Evolutionary conservation across 2,797 vertebrate species (phyloP).

Genomic region (Pseudocheirus occidentalis): DNA sequence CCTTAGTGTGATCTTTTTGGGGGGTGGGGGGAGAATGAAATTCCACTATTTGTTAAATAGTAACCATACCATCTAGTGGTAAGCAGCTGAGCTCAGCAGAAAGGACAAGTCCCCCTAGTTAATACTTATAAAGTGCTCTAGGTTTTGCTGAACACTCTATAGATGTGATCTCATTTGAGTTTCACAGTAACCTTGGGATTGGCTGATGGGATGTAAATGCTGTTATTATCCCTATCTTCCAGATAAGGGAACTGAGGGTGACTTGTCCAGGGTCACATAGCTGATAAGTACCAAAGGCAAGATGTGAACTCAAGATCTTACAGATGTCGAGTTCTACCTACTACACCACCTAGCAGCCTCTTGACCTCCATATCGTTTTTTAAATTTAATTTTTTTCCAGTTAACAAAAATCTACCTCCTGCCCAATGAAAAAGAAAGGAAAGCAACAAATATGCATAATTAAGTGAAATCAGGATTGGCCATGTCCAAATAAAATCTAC

Average conservation of each 20-base stretch:
- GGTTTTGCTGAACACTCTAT: not conserved
- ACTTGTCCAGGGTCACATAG: not conserved
- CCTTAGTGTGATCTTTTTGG: not conserved
- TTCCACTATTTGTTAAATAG: constrained; percentile 23
- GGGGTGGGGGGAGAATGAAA: not conserved
- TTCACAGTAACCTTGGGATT: not conserved
- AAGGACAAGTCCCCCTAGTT: not conserved
- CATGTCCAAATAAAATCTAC: not conserved
- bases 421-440: not conserved
- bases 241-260: constrained; percentile 8
- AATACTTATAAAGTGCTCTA: not conserved
- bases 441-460: not conserved
- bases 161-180: constrained; percentile 18
- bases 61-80: constrained; percentile 79
- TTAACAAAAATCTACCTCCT: not conserved
- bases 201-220: not conserved
- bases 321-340: not conserved
- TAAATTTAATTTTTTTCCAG: not conserved
- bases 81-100: not conserved
- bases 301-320: not conserved
- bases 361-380: not conserved
- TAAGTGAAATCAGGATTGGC: not conserved
- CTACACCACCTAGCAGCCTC: not conserved
- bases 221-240: constrained; percentile 9
- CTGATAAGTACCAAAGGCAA: not conserved